Conservation (phyloP, 2,888 invertebrate species). For the Yponomeuta evonymella region DNA sequence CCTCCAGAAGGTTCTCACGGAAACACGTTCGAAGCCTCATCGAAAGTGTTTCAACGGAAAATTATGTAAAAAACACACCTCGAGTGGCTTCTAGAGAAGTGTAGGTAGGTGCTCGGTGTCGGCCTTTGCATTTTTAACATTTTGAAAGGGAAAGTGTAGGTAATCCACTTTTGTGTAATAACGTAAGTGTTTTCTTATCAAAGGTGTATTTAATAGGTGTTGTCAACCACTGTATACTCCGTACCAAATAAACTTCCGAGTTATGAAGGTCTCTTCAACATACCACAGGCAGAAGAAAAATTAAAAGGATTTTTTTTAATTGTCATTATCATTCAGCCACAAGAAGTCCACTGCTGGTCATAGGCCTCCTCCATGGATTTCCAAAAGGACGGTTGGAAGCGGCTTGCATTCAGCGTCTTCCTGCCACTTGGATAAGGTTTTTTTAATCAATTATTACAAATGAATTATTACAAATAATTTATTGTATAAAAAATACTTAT, state of each 20-base stretch:
- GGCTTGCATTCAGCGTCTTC: too few species aligned
- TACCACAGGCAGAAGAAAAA: too few species aligned
- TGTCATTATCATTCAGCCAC: too few species aligned
- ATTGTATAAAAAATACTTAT: too few species aligned
- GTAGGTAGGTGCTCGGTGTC: neutral
- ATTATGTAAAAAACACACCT: neutral
- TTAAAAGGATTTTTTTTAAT: too few species aligned
- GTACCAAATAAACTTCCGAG: neutral
- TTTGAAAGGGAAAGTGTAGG: neutral
- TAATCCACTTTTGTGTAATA: neutral
- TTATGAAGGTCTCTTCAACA: too few species aligned
- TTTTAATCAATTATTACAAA: too few species aligned
- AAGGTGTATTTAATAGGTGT: neutral
- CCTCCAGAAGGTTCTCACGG: neutral
- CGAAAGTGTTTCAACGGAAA: neutral
- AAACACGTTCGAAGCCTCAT: neutral
- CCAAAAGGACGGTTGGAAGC: too few species aligned
- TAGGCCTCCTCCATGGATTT: too few species aligned
- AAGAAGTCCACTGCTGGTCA: too few species aligned
- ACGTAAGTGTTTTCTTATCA: neutral
- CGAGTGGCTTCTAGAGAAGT: neutral
- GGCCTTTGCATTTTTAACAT: constrained; percentile 1
- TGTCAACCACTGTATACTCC: neutral
- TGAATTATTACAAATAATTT: too few species aligned
- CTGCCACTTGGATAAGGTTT: too few species aligned